Evolutionary conservation across 2,888 invertebrate genomes (phyloP), one percentile per base, ranked within the genome.

Genomic region (Harpalus rubripes): DNA sequence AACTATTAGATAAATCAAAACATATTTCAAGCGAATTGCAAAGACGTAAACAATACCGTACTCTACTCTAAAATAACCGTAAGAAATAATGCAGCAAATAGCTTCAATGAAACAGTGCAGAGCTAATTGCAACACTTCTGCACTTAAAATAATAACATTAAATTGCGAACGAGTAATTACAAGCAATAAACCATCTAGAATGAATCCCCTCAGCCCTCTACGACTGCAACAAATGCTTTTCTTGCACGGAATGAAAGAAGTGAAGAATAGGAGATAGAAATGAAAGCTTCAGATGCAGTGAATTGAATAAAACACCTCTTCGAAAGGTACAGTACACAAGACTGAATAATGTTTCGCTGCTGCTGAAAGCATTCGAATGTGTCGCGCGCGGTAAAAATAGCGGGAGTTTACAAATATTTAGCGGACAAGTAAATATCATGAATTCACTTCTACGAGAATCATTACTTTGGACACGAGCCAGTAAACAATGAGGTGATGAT

Each of bases 101-200:
- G 68, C 22, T 22, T 7, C 7, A 26, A 63, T 63, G 22, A 12
- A 63, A 26, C 68, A 68, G 26, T 68, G 4, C 72, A 18, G 18
- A 74, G 44, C 72, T 74, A 74, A 74, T 44, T 58, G 56, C 26
- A 63, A 81, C 41, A 81, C 65, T 63, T 65, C 58, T 68, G 81
- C 81, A 81, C 81, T 81, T 81, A 81, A 81, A 81, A 81, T 81
- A 81, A 81, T 81, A 81, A 81, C 68, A 81, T 81, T 81, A 81
- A 65, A 81, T 81, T 81, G 81, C 68, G 81, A 81, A 44, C 41
- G n/a, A 52, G 65, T 81, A 68, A 81, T 81, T 81, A 81, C 41
- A 68, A 76, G 56, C 65, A 68, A 61, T 81, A 44, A 81, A 81
- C 12, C 65, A 81, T 65, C 65, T 59, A 15, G 32, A 41, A 58